phyloP scores from a whole-genome alignment of 2,797 vertebrate genomes.

The Liparis tanakae region DNA sequence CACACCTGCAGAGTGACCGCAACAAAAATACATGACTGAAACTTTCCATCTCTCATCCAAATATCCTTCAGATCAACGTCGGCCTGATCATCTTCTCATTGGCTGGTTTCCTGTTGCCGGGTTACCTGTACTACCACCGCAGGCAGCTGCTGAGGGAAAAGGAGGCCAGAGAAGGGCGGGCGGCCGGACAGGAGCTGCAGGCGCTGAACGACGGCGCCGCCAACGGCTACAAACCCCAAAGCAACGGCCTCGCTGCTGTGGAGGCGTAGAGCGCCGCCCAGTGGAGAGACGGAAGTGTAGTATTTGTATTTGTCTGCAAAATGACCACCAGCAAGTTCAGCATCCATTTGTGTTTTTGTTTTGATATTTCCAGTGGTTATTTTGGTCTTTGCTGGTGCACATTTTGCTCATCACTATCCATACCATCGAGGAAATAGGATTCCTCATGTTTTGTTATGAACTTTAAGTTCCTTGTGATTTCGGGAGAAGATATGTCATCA shows the following conservation, averaged over 20 bases:
- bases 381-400: constrained; percentile 38
- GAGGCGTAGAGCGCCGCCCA: constrained; percentile 59
- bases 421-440: constrained; percentile 30
- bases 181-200: constrained; percentile 58
- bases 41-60: constrained; percentile 4
- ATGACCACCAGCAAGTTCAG: constrained; percentile 27
- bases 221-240: constrained; percentile 71
- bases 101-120: constrained; percentile 88
- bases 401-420: constrained; percentile 32
- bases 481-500: constrained; percentile 41
- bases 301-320: constrained; percentile 45
- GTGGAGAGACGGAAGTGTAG: not conserved
- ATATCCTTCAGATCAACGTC: constrained; percentile 86
- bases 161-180: constrained; percentile 47
- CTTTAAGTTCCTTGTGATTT: constrained; percentile 27
- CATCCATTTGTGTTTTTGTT: constrained; percentile 2
- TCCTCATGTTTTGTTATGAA: constrained; percentile 16
- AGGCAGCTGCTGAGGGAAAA: constrained; percentile 72
- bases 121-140: constrained; percentile 87
- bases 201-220: constrained; percentile 66
- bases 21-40: not conserved
- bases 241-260: constrained; percentile 56
- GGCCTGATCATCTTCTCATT: constrained; percentile 86
- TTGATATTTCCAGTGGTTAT: constrained; percentile 3
- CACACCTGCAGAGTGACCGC: not conserved